These are phyloP conservation scores for Engraulis encrasicolus DNA, from an alignment of 2,113 vertebrate genomes.

Conservation along the genomic window DNA sequence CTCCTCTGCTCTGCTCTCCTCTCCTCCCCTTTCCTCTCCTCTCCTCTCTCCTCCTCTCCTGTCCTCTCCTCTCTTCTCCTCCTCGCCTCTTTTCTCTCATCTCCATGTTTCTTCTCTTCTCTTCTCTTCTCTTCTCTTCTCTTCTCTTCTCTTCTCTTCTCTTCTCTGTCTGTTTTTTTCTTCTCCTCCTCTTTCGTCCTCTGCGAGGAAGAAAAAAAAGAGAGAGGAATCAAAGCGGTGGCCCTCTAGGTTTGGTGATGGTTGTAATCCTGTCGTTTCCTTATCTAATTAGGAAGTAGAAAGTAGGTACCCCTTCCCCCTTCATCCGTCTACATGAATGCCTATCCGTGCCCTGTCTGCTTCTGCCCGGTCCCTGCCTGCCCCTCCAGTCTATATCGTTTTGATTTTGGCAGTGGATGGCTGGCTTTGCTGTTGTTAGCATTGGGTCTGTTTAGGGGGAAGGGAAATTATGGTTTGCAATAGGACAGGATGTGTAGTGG, in stretches of 20 bases:
- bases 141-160: not conserved
- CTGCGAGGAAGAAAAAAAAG: not conserved
- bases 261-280: conserved; percentile 40
- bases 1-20: not conserved
- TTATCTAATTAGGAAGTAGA: conserved; percentile 49
- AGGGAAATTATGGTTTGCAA: not conserved
- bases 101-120: not conserved
- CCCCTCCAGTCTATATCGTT: not conserved
- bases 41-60: not conserved
- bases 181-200: not conserved
- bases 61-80: not conserved
- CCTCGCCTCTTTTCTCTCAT: no score
- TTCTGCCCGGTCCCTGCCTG: not conserved
- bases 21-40: not conserved
- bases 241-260: conserved; percentile 34
- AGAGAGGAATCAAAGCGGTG: conserved; percentile 13
- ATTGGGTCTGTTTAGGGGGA: not conserved
- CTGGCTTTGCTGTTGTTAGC: not conserved
- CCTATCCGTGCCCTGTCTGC: not conserved
- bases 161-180: no score
- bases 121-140: not conserved
- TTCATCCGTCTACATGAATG: conserved; percentile 1
- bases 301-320: conserved; percentile 22
- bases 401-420: not conserved
- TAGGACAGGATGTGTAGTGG: not conserved